A percentile compares a stretch with the other conserved stretches of the same genome.
Evolutionary conservation across 2,113 vertebrate species (phyloP).

Genomic region (Tringa solitaria): DNA sequence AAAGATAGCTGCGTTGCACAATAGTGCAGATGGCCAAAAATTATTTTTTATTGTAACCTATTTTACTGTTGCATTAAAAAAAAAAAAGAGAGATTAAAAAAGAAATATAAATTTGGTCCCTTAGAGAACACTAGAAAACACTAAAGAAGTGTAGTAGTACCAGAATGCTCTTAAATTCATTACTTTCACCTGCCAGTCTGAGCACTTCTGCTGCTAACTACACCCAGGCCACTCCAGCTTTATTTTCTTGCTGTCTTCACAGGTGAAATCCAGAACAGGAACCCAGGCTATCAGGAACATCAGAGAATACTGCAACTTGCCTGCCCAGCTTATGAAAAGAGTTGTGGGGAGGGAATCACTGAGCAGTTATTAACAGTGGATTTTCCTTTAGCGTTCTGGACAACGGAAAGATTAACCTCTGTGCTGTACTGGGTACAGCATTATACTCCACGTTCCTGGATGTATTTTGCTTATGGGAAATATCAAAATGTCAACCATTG

Average conservation of each 20-base stretch:
- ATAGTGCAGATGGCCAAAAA: neutral
- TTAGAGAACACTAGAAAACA: neutral
- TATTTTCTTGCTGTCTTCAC: neutral
- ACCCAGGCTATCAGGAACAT: neutral
- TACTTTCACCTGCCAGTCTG: neutral
- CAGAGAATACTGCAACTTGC: neutral
- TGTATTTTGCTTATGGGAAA: conserved; percentile 77
- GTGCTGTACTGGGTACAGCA: conserved; percentile 6
- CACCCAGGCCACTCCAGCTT: neutral
- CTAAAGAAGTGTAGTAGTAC: neutral
- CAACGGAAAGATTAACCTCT: conserved; percentile 1
- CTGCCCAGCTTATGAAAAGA: neutral
- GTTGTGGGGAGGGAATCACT: neutral
- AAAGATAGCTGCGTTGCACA: neutral
- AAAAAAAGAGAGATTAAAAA: neutral
- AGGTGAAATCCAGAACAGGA: neutral
- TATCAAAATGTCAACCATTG: conserved; percentile 83
- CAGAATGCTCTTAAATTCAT: neutral
- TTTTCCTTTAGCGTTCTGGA: neutral
- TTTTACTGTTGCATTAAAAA: neutral
- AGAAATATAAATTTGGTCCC: neutral
- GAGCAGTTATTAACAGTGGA: neutral
- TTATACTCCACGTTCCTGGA: conserved; percentile 37
- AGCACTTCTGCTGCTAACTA: neutral
- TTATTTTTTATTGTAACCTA: neutral